phyloP scores from a whole-genome alignment of 2,113 vertebrate genomes.

The Sinocyclocheilus grahami region DNA sequence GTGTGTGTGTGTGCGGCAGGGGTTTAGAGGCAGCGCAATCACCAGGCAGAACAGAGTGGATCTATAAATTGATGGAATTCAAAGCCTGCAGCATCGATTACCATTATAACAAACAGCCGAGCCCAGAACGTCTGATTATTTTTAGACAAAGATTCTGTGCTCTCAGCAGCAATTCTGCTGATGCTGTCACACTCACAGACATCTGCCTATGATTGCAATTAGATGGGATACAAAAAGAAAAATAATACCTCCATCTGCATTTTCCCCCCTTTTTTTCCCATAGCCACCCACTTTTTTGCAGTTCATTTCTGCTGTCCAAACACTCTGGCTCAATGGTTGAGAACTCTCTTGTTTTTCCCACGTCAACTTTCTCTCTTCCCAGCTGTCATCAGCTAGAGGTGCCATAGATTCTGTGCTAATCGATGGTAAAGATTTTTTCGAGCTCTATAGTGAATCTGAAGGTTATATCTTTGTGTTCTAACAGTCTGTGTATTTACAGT shows the following conservation, averaged over 20 bases:
- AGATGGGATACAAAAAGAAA: slow-evolving; percentile 94
- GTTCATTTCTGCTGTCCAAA: slow-evolving; percentile 75
- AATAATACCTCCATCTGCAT: slow-evolving; percentile 89
- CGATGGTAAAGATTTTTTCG: slow-evolving; percentile 54
- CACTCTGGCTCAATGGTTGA: slow-evolving; percentile 45
- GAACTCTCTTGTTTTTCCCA: slow-evolving; percentile 38
- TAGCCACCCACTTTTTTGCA: slow-evolving; percentile 53
- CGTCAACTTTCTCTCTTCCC: slow-evolving; percentile 32
- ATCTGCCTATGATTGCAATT: slow-evolving; percentile 99
- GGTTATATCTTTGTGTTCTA: slow-evolving; percentile 46
- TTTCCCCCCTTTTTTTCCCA: slow-evolving; percentile 75
- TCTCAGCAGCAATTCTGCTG: slow-evolving; percentile 99
- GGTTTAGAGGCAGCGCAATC: slow-evolving; percentile 84
- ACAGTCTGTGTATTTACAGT: background rate
- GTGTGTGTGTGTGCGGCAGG: slow-evolving; percentile 63
- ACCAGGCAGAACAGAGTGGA: slow-evolving; percentile 96
- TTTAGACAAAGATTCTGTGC: slow-evolving; percentile 99
- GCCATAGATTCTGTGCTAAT: slow-evolving; percentile 47
- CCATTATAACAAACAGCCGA: slow-evolving; percentile 99
- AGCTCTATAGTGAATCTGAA: slow-evolving; percentile 44
- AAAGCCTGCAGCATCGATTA: slow-evolving; percentile 99
- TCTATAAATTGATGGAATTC: slow-evolving; percentile 99
- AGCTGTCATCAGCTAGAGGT: slow-evolving; percentile 48
- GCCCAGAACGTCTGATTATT: slow-evolving; percentile 99
- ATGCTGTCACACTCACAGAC: slow-evolving; percentile 99